These are phyloP conservation scores for Pinna nobilis DNA, from an alignment of 1,140 invertebrate genomes.

Conservation along the genomic window DNA sequence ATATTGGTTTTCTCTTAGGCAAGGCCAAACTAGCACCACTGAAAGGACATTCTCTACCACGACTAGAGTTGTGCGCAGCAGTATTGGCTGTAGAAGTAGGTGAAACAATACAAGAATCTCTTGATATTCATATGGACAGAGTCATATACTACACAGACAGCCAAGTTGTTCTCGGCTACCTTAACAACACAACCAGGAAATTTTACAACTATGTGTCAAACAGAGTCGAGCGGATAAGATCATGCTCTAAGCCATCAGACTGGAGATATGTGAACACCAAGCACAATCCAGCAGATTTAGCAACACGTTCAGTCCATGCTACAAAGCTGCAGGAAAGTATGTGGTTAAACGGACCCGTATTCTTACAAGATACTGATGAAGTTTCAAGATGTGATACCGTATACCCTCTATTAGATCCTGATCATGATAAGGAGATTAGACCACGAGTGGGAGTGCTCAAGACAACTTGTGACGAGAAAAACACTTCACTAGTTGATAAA, in stretches of 20 bases:
- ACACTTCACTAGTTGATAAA: background rate
- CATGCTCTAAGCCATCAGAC: background rate
- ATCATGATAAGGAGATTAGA: constrained; percentile 23
- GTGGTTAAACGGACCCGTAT: constrained; percentile 30
- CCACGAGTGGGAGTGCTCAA: background rate
- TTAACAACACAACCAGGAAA: constrained; percentile 30
- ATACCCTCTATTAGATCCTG: constrained; percentile 16
- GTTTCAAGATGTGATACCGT: background rate
- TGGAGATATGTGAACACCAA: constrained; percentile 15
- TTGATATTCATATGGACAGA: constrained; percentile 4
- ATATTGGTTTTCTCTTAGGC: too few relatives aligned
- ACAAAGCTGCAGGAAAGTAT: background rate
- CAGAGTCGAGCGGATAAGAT: constrained; percentile 30
- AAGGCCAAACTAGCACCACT: constrained; percentile 31
- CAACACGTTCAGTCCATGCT: background rate
- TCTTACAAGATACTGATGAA: background rate
- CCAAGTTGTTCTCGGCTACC: constrained; percentile 43
- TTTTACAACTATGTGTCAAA: constrained; percentile 46
- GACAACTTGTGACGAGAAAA: background rate
- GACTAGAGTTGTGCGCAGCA: constrained; percentile 42
- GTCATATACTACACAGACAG: constrained; percentile 34
- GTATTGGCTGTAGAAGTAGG: constrained; percentile 28
- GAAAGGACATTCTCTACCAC: constrained; percentile 18
- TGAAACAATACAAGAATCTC: background rate
- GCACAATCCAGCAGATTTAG: constrained; percentile 23